Conservation (phyloP, 2,113 vertebrate genomes). For the Polypterus senegalus region DNA sequence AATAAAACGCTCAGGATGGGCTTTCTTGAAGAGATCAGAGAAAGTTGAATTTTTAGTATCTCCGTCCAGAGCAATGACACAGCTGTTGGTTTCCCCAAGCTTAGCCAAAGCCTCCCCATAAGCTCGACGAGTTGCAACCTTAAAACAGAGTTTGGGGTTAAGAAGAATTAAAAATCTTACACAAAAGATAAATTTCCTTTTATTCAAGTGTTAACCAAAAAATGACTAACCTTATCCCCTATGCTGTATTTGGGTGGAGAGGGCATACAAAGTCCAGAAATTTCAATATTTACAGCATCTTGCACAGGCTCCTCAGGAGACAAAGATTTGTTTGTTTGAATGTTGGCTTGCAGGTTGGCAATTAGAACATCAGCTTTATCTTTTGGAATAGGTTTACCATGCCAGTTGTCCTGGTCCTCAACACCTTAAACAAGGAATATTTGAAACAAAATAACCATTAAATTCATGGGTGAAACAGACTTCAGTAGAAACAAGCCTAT, state of each 20-base stretch:
- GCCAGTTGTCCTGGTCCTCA: slow-evolving; percentile 68
- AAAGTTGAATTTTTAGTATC: slow-evolving; percentile 76
- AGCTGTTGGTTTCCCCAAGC: slow-evolving; percentile 49
- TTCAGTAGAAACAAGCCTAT: too few relatives aligned
- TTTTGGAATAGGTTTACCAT: slow-evolving; percentile 69
- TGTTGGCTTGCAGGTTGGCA: slow-evolving; percentile 47
- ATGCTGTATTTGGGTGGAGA: slow-evolving; percentile 48
- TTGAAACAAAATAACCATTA: too few relatives aligned
- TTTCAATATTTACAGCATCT: slow-evolving; percentile 39
- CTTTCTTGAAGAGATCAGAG: slow-evolving; percentile 59
- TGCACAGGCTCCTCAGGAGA: slow-evolving; percentile 48
- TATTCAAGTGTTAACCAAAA: neutral
- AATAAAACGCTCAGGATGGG: slow-evolving; percentile 63
- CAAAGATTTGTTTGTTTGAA: slow-evolving; percentile 48
- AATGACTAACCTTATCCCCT: slow-evolving; percentile 55
- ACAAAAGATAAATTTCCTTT: too few relatives aligned
- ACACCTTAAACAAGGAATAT: slow-evolving; percentile 39
- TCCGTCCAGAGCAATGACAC: slow-evolving; percentile 64
- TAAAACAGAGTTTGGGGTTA: too few relatives aligned
- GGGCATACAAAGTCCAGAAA: slow-evolving; percentile 35
- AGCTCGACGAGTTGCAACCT: slow-evolving; percentile 61
- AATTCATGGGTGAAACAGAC: too few relatives aligned
- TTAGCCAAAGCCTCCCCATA: slow-evolving; percentile 64
- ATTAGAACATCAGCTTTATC: slow-evolving; percentile 54
- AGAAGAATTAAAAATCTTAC: neutral